Percentiles rank a stretch among this genome's conserved stretches.
Conservation (phyloP, 2,888 invertebrate species). For the Gonocerus acuteangulatus region DNA sequence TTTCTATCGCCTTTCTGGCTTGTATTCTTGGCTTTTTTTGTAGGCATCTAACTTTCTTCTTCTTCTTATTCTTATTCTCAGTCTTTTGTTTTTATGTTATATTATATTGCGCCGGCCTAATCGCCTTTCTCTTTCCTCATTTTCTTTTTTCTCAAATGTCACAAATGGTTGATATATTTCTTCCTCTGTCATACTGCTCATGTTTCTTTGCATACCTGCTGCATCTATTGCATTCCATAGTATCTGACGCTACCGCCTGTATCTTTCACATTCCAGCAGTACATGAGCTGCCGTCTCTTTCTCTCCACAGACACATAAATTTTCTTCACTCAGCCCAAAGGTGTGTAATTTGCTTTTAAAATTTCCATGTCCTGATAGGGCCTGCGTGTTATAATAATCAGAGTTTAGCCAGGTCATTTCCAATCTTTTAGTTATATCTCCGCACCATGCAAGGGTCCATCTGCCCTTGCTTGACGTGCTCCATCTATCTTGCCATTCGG, state of each 20-base stretch:
- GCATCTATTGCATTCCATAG: too few species aligned
- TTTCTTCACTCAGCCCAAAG: not conserved
- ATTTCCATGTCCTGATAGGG: not conserved
- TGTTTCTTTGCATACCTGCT: not conserved
- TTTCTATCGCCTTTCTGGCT: too few species aligned
- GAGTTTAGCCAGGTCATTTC: not conserved
- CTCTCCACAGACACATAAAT: not conserved
- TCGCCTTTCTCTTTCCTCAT: not conserved
- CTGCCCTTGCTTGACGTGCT: not conserved
- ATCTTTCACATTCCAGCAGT: not conserved
- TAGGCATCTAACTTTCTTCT: too few species aligned
- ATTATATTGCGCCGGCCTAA: not conserved
- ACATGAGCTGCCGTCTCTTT: not conserved
- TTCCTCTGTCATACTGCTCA: not conserved
- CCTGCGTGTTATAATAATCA: not conserved
- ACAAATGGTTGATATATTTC: not conserved
- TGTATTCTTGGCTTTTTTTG: too few species aligned
- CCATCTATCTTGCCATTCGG: not conserved
- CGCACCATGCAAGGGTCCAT: not conserved
- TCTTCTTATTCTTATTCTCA: too few species aligned
- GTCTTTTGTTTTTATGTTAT: too few species aligned
- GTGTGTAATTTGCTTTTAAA: not conserved
- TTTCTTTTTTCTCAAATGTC: not conserved
- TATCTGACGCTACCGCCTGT: not conserved
- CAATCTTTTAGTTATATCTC: not conserved